Evolutionary conservation across 2,888 invertebrate species (phyloP), one percentile per base, ranked within the genome.

Genomic region (Apotomis turbidana): DNA sequence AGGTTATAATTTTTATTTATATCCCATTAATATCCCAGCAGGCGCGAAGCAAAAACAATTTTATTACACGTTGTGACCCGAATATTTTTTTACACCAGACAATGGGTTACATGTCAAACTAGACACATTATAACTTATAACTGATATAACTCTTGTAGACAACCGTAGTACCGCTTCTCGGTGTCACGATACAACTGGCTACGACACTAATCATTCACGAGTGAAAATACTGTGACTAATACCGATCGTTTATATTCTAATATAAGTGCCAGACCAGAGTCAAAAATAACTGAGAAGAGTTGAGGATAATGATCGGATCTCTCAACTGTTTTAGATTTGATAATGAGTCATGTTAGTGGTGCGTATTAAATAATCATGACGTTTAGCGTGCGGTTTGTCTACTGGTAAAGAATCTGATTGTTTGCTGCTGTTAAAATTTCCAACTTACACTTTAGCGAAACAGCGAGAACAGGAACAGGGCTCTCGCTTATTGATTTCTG

Each of bases 201-300:
- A 66, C 54, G 13, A 44, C 55, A 66, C 66, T 36, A 57, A 57
- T 66, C 57, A 46, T 44, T 57, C 57, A 55, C 55, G 55, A 46
- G 12, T 66, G 57, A 66, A 57, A 66, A 57, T 66, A 66, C 64
- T 46, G 49, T 12, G 49, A 62, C 61, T 51, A 62, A 62, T 57
- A 44, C 55, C 9, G 57, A 57, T 36, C 55, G 44, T 15, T 46
- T 36, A 66, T 55, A 57, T 66, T 66, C 46, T 57, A 57, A 44
- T 57, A 55, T 44, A 46, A 57, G 55, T 57, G 55, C 46, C 55
- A 57, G 57, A 55, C 55, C 55, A 6, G 55, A 9, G 55, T 55
- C 57, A 46, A 57, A 66, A 57, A 57, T 66, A 66, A 57, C 27
- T 8, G 46, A 1, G 46, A n/a, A 66, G 27, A 55, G 46, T 46